Evolutionary conservation across 2,113 vertebrate genomes (phyloP).

Genomic region (Sisor rabdophorus): DNA sequence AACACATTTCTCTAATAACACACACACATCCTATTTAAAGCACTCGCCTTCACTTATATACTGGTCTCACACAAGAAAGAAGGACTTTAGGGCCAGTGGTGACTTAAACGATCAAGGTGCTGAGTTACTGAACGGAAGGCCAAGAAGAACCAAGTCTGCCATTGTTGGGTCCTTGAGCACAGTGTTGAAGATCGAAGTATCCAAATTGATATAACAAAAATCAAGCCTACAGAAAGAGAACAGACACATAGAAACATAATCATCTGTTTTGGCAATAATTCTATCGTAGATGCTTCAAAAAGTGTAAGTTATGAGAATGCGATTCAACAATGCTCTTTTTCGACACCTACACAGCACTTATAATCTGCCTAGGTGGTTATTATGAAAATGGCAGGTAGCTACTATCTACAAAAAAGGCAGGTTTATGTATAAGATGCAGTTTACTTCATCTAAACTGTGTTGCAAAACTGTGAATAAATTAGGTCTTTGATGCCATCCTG

Average conservation of each 20-base stretch:
- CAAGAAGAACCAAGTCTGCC: no score
- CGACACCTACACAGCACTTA: slow-evolving; percentile 14
- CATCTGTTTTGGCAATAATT: not conserved
- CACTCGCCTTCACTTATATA: no score
- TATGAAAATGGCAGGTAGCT: slow-evolving; percentile 21
- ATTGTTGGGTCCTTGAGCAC: no score
- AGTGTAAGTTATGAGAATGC: not conserved
- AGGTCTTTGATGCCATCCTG: not conserved
- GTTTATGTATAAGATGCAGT: slow-evolving; percentile 4
- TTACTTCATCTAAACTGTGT: not conserved
- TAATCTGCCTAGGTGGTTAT: slow-evolving; percentile 19
- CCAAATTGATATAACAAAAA: no score
- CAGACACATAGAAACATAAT: not conserved
- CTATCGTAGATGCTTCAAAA: not conserved
- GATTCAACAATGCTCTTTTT: not conserved
- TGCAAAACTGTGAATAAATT: slow-evolving; percentile 20
- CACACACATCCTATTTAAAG: no score
- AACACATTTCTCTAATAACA: no score
- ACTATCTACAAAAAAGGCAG: not conserved
- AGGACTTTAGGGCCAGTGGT: no score
- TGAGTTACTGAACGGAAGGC: no score
- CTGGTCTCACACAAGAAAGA: no score
- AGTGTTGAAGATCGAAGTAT: no score
- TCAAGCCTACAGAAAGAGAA: not conserved
- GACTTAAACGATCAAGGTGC: no score